phyloP scores from a whole-genome alignment of 2,113 vertebrate genomes.

The Potamarius usumacintae region DNA sequence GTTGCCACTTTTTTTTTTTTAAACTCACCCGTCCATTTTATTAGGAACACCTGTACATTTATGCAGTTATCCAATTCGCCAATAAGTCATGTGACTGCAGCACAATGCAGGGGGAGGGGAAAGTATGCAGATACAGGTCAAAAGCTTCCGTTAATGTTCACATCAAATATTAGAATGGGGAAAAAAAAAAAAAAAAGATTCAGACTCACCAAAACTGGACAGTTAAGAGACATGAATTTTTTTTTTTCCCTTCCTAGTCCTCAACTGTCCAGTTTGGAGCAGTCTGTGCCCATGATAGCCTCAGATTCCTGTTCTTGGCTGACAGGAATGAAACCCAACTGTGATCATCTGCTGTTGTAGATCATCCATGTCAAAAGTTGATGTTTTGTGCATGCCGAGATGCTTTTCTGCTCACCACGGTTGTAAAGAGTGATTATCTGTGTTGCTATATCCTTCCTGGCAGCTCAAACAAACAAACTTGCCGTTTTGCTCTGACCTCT shows the following conservation, averaged over 20 bases:
- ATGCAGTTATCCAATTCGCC: not conserved
- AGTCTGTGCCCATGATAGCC: no score
- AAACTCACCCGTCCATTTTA: not conserved
- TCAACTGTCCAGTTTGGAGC: no score
- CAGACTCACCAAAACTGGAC: not conserved
- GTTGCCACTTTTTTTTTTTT: not conserved
- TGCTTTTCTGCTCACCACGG: no score
- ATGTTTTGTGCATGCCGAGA: no score
- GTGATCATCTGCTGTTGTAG: no score
- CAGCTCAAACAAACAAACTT: not conserved
- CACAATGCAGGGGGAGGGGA: not conserved
- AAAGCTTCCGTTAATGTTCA: not conserved
- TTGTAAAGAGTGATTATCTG: no score
- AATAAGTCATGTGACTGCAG: not conserved
- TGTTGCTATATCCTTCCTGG: no score
- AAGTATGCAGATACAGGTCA: not conserved
- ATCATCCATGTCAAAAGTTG: no score
- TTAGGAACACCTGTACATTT: not conserved
- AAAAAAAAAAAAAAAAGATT: not conserved
- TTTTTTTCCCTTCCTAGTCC: no score
- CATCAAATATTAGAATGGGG: not conserved
- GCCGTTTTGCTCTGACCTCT: not conserved
- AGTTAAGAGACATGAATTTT: no score
- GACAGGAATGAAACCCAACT: no score
- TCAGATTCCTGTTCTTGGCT: no score